Conservation (phyloP, 2,797 vertebrate species). For the Halcyon smyrnensis region DNA sequence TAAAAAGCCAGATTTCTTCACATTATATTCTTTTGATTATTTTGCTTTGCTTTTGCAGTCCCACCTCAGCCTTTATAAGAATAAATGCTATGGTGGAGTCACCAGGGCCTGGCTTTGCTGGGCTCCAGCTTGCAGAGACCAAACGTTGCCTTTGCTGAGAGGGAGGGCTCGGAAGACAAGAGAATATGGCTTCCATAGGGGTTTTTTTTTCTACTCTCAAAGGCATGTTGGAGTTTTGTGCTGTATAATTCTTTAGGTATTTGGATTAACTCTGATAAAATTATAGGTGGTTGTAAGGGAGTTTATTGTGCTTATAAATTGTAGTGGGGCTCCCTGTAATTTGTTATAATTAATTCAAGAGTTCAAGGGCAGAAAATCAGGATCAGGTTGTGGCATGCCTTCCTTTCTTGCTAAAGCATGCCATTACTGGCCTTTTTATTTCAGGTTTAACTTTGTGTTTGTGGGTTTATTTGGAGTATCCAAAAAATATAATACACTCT, state of each 20-base stretch:
- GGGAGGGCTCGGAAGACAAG: not conserved
- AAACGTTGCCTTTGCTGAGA: not conserved
- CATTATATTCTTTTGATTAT: not conserved
- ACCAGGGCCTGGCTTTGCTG: not conserved
- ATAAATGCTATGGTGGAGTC: not conserved
- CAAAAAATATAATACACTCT: conserved; percentile 28
- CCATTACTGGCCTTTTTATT: conserved; percentile 61
- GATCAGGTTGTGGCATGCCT: conserved; percentile 74
- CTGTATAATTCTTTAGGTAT: conserved; percentile 69
- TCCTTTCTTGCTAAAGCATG: conserved; percentile 62
- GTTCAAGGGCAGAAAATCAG: conserved; percentile 76
- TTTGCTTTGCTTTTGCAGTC: not conserved
- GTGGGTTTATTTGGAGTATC: conserved; percentile 66
- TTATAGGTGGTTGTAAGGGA: conserved; percentile 76
- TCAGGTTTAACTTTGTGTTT: conserved; percentile 39
- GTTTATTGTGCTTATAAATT: conserved; percentile 75
- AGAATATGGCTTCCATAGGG: not conserved
- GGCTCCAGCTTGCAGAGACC: not conserved
- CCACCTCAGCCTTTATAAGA: not conserved
- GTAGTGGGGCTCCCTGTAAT: conserved; percentile 79
- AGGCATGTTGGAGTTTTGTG: not conserved
- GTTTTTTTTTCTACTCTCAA: not conserved
- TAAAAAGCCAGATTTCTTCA: not conserved
- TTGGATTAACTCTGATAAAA: conserved; percentile 77
- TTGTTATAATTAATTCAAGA: conserved; percentile 82